These are phyloP conservation scores for Hypolimnas misippus DNA, from an alignment of 2,888 invertebrate genomes.

Conservation along the genomic window DNA sequence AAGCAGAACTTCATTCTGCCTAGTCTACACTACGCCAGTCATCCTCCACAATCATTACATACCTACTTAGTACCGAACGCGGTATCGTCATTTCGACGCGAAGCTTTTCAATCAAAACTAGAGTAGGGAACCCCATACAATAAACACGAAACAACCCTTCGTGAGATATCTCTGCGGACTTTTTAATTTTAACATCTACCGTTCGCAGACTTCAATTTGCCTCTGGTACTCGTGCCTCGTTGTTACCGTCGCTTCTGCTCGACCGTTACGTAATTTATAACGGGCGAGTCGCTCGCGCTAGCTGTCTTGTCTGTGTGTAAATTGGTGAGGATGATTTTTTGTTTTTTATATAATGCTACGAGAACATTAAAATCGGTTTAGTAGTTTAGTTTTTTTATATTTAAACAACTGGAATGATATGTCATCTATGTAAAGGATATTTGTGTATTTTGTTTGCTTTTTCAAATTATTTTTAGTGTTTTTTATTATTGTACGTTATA, in stretches of 20 bases:
- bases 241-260: conserved; percentile 1
- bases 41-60: background rate
- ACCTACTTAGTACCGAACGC: background rate
- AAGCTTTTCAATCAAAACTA: conserved; percentile 22
- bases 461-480: no score
- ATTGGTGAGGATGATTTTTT: background rate
- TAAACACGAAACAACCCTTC: conserved; percentile 22
- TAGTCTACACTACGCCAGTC: no score
- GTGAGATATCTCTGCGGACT: conserved; percentile 32
- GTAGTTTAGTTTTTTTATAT: no score
- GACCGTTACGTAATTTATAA: conserved; percentile 1
- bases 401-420: no score
- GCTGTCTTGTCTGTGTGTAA: no score
- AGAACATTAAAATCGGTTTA: no score
- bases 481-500: no score
- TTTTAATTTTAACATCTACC: conserved; percentile 45
- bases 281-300: background rate
- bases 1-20: no score
- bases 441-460: no score
- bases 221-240: conserved; percentile 34
- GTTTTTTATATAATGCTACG: no score
- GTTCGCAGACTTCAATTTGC: conserved; percentile 44
- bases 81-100: background rate
- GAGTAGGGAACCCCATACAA: conserved; percentile 11
- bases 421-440: no score